These are phyloP conservation scores for Junonia oenone DNA, from an alignment of 2,888 invertebrate genomes.

Conservation along the genomic window DNA sequence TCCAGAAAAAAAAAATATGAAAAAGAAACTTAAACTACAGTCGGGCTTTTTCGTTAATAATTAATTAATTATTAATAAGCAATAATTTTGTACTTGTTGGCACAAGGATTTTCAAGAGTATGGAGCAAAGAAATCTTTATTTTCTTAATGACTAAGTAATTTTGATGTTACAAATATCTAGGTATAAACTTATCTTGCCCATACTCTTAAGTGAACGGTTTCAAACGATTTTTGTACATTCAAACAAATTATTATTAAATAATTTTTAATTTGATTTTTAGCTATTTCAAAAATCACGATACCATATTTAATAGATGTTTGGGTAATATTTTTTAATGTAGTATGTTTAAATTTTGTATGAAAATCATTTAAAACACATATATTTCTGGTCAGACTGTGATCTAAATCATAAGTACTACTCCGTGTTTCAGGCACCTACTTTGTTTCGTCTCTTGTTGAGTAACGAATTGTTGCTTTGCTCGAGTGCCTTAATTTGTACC, in stretches of 20 bases:
- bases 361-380: neutral
- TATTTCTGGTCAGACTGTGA: conserved; percentile 13
- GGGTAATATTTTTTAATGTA: no score
- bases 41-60: neutral
- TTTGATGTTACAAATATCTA: no score
- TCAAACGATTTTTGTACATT: neutral
- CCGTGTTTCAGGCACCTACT: conserved; percentile 59
- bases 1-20: no score
- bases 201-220: neutral
- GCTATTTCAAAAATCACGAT: no score
- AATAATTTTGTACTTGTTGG: neutral
- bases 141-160: no score
- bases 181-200: no score
- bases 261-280: no score
- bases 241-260: neutral
- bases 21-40: neutral
- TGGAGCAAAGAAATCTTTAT: no score
- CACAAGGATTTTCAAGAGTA: neutral
- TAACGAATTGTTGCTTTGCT: conserved; percentile 94
- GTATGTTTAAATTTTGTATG: neutral
- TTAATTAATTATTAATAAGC: neutral
- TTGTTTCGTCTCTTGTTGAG: conserved; percentile 89
- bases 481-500: conserved; percentile 95
- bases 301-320: no score
- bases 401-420: conserved; percentile 22